phyloP scores from a whole-genome alignment of 2,888 invertebrate species.

The Parasteatoda lunata region DNA sequence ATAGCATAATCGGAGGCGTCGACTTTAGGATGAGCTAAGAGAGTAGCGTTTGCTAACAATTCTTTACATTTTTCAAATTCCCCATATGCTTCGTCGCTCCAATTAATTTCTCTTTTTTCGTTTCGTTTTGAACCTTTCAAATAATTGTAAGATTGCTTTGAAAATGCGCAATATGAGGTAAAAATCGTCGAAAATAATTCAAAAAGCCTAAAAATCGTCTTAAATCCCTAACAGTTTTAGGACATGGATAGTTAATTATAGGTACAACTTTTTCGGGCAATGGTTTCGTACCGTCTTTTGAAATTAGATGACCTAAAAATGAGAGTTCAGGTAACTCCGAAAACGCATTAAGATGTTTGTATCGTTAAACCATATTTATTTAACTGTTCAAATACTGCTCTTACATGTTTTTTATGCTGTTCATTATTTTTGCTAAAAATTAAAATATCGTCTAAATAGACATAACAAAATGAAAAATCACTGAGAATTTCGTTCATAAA shows the following conservation, averaged over 20 bases:
- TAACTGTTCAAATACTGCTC: neutral
- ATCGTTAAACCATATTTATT: neutral
- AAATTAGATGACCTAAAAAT: neutral
- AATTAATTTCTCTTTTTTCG: neutral
- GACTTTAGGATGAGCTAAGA: neutral
- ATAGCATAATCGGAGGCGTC: too few relatives aligned
- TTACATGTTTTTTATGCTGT: neutral
- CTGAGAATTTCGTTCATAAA: conserved; percentile 7
- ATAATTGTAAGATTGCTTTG: too few relatives aligned
- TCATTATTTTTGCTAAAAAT: neutral
- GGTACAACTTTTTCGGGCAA: neutral
- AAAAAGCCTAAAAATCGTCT: neutral
- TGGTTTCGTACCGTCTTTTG: neutral
- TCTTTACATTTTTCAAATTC: neutral
- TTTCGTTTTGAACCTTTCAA: neutral
- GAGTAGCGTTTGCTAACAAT: neutral
- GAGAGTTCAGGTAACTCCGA: neutral
- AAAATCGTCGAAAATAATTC: neutral
- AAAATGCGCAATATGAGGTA: neutral
- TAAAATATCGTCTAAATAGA: conserved; percentile 26
- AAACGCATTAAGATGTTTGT: neutral
- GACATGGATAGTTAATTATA: neutral
- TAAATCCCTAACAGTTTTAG: neutral
- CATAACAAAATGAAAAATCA: conserved; percentile 8
- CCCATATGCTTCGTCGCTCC: neutral